Base-by-base conservation (phyloP, 2,113 vertebrate species). In the Phylloscopus trochilus region DNA sequence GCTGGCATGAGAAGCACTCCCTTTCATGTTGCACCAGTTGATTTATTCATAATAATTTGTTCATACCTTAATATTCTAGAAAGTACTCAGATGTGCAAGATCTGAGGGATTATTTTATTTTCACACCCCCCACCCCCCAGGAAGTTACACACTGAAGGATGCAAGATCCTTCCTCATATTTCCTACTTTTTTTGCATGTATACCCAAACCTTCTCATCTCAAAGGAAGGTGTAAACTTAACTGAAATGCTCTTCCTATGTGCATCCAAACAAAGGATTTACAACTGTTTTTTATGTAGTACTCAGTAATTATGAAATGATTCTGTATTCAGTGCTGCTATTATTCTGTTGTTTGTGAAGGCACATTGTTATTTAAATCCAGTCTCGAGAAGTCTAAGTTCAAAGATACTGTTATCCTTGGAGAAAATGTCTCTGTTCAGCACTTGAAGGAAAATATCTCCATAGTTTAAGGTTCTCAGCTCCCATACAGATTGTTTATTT, bases 41-140 rank as follows among this genome's bases (percentile, higher is more conserved):
- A 59, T 86, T 64, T 52, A 31, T 77, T 89, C 5, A 63, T 21
- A 70, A 33, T 43, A 3, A 27, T 30, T 91, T 72, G 6, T 75
- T 81, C 39, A 15, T 35, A 15, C 7, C 10, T 70, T 83, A 66
- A 53, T 68, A 37, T 41, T 63, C 35, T 59, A 16, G 15, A 80
- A 93, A 41, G 5, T 6, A 41, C 7, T 30, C 20, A 93, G 13
- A 70, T 18, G 3, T 21, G 9, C 3, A 24, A 78, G 4, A 74
- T 35, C 7, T 53, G 31, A 88, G 73, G 18, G 12, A 63, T 1
- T 0, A 7, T 52, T 60, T 53, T 77, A 1, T 63, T 37, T 41
- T 13, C 2, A 4, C 2, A 41, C 41, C 41, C 41, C 13, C 41
- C 41, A 12, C 17, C 2, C 6, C 4, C 13, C 5, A 6, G 10